Percentiles rank a stretch among this genome's conserved stretches.
Conservation (phyloP, 2,888 invertebrate genomes). For the Elegia similella region DNA sequence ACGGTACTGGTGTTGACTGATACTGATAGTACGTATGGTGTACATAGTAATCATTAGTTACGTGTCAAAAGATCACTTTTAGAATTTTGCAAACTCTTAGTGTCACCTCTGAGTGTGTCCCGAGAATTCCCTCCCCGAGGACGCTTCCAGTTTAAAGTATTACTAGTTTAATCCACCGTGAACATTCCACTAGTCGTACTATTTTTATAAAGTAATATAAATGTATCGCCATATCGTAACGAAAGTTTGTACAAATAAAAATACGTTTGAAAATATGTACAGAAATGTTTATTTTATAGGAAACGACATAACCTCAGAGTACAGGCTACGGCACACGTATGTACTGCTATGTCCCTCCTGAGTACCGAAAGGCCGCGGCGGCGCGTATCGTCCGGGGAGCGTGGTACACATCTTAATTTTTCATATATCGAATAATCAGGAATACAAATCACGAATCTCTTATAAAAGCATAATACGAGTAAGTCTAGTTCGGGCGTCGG, state of each 20-base stretch:
- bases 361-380: constrained; percentile 52
- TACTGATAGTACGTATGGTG: constrained; percentile 48
- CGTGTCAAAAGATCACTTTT: constrained; percentile 43
- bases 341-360: too few species aligned
- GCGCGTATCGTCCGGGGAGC: constrained; percentile 67
- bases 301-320: constrained; percentile 69
- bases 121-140: constrained; percentile 36
- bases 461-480: constrained; percentile 79
- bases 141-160: constrained; percentile 42
- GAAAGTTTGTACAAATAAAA: constrained; percentile 62
- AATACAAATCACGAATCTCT: constrained; percentile 81
- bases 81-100: constrained; percentile 52
- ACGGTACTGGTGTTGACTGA: constrained; percentile 63
- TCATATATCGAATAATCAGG: constrained; percentile 76
- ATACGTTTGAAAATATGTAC: constrained; percentile 78
- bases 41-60: constrained; percentile 50
- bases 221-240: constrained; percentile 33
- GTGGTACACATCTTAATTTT: constrained; percentile 72
- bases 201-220: constrained; percentile 54
- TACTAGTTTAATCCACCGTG: constrained; percentile 32
- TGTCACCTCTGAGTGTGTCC: constrained; percentile 51
- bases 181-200: constrained; percentile 51
- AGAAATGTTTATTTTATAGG: constrained; percentile 77
- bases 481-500: constrained; percentile 48
- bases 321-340: constrained; percentile 52